Percentiles rank a stretch among this genome's conserved stretches.
phyloP scores from a whole-genome alignment of 2,797 vertebrate species.

The Zalophus californianus region DNA sequence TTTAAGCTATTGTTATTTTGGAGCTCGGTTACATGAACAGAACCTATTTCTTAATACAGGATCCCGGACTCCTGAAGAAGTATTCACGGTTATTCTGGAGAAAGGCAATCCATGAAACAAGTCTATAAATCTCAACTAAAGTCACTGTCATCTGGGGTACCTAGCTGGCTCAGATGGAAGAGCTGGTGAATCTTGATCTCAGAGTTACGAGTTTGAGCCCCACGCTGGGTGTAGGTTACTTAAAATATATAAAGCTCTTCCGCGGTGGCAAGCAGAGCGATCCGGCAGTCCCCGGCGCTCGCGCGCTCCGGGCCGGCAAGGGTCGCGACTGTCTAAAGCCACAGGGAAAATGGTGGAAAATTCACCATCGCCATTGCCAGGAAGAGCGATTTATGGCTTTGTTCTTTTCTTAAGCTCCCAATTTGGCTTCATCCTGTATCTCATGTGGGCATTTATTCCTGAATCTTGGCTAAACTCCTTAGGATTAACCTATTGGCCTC shows the following conservation, averaged over 20 bases:
- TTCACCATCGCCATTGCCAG: no score
- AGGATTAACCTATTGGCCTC: no score
- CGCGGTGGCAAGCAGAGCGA: no score
- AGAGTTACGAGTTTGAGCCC: neutral
- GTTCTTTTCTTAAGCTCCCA: no score
- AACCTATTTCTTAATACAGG: neutral
- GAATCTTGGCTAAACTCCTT: no score
- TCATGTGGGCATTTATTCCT: no score
- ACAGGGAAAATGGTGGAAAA: no score
- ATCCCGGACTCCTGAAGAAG: neutral
- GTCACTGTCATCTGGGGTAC: neutral
- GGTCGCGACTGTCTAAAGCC: no score
- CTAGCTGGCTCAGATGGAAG: neutral
- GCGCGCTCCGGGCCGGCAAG: no score
- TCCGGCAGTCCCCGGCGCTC: no score
- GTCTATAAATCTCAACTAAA: neutral
- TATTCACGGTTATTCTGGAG: neutral
- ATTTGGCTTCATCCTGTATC: no score
- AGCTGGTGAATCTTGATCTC: neutral
- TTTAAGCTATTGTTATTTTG: neutral
- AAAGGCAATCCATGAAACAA: neutral
- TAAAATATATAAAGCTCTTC: neutral
- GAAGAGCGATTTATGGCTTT: no score
- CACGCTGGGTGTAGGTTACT: neutral
- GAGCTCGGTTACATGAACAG: neutral